A percentile compares a stretch with the other conserved stretches of the same genome.
Evolutionary conservation across 2,797 vertebrate genomes (phyloP).

Genomic region (Gallinago solitaria): DNA sequence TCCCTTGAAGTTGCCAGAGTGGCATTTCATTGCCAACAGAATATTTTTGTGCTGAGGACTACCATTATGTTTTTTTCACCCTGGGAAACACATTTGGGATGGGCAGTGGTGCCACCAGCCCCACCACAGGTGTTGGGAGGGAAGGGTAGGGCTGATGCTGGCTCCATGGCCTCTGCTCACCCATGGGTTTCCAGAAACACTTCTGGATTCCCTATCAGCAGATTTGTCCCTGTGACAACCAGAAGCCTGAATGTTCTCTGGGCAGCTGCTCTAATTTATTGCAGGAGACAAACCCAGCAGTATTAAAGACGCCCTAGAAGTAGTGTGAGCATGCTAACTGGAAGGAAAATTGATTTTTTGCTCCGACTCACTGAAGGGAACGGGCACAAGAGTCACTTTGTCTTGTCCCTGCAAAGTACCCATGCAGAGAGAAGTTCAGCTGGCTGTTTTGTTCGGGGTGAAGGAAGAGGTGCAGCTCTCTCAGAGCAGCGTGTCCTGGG

Average conservation of each 20-base stretch:
- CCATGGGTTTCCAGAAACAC: not conserved
- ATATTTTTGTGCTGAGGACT: not conserved
- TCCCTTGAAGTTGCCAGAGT: not conserved
- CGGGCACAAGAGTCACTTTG: not conserved
- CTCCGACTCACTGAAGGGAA: not conserved
- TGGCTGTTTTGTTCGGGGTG: not conserved
- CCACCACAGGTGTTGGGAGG: not conserved
- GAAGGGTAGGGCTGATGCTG: not conserved
- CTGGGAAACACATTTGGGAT: not conserved
- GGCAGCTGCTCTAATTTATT: not conserved
- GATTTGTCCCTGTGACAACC: not conserved
- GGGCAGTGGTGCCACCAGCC: not conserved
- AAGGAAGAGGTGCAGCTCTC: not conserved
- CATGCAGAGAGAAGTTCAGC: not conserved
- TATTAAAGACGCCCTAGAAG: not conserved
- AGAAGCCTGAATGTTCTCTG: slow-evolving; percentile 14
- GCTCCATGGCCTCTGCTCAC: not conserved
- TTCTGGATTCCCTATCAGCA: not conserved
- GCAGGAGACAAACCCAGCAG: not conserved
- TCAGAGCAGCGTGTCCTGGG: not conserved
- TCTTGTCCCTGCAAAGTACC: not conserved
- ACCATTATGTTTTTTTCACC: not conserved
- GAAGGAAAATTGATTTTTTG: not conserved
- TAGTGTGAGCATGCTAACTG: not conserved
- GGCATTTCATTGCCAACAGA: not conserved